A percentile compares a stretch with the other conserved stretches of the same genome.
These are phyloP conservation scores for Meta bourneti DNA, from an alignment of 2,888 invertebrate species.

Conservation along the genomic window DNA sequence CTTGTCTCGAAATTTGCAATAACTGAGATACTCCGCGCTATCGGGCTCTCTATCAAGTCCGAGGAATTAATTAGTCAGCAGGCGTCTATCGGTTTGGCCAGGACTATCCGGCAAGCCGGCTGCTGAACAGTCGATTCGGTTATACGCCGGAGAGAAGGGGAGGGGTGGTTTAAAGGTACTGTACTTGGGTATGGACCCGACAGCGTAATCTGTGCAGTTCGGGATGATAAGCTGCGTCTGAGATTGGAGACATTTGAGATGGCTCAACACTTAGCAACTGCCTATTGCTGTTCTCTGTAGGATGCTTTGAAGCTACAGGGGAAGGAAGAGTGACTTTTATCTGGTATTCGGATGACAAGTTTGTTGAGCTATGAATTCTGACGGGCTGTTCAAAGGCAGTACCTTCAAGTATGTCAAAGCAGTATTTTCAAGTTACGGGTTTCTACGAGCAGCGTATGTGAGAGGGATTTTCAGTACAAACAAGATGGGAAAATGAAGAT, in stretches of 20 bases:
- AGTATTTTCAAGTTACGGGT: no score
- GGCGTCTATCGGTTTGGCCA: constrained; percentile 8
- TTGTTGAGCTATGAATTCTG: no score
- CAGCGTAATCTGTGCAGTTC: constrained; percentile 32
- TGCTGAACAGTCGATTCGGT: neutral
- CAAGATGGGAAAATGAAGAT: no score
- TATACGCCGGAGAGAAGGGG: neutral
- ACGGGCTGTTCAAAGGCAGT: no score
- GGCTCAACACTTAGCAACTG: no score
- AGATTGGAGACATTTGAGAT: neutral
- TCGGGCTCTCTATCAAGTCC: constrained; percentile 11
- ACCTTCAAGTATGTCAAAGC: no score
- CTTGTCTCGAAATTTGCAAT: constrained; percentile 17
- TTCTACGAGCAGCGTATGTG: no score
- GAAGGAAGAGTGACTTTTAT: no score
- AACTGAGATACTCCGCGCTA: neutral
- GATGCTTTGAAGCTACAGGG: no score
- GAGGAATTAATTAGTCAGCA: constrained; percentile 39
- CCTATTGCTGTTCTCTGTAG: no score
- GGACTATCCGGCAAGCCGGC: neutral
- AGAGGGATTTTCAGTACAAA: no score
- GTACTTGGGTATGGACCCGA: constrained; percentile 8
- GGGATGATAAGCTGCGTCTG: constrained; percentile 13
- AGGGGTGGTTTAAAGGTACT: neutral
- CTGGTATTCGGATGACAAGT: no score